These are phyloP conservation scores for Aegotheles bennettii DNA, from an alignment of 2,113 vertebrate species.

Conservation along the genomic window DNA sequence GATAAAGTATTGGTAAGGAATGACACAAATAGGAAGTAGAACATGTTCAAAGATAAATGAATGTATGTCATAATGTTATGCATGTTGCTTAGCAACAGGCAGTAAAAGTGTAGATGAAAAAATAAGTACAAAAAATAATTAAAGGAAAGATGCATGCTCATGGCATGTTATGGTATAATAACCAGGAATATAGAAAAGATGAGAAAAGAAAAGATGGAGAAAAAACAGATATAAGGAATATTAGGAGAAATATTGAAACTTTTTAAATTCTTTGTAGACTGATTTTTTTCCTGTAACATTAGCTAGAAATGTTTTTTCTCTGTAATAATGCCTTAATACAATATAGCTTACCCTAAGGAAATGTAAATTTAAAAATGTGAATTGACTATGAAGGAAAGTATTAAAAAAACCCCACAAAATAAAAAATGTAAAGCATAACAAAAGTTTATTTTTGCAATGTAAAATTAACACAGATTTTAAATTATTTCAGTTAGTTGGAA, in stretches of 20 bases:
- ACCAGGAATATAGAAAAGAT: constrained; percentile 10
- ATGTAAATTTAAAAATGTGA: neutral
- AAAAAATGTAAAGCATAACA: neutral
- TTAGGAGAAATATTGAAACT: constrained; percentile 5
- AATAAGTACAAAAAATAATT: constrained; percentile 65
- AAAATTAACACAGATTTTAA: constrained; percentile 8
- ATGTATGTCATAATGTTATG: constrained; percentile 54
- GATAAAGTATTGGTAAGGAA: constrained; percentile 10
- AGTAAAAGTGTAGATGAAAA: constrained; percentile 57
- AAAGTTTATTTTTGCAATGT: neutral
- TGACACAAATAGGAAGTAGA: constrained; percentile 20
- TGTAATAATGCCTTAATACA: neutral
- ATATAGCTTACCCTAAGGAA: neutral
- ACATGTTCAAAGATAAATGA: constrained; percentile 27
- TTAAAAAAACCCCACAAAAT: neutral
- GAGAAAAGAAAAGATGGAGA: constrained; percentile 3
- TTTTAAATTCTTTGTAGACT: neutral
- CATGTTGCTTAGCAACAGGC: constrained; percentile 69
- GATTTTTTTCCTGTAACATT: neutral
- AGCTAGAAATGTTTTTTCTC: neutral
- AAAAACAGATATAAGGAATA: constrained; percentile 24
- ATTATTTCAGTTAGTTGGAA: neutral
- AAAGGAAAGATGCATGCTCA: constrained; percentile 44
- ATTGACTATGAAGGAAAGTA: neutral
- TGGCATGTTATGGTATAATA: constrained; percentile 29